Base-by-base conservation (phyloP, 2,888 invertebrate genomes). In the Andrena hattorfiana region DNA sequence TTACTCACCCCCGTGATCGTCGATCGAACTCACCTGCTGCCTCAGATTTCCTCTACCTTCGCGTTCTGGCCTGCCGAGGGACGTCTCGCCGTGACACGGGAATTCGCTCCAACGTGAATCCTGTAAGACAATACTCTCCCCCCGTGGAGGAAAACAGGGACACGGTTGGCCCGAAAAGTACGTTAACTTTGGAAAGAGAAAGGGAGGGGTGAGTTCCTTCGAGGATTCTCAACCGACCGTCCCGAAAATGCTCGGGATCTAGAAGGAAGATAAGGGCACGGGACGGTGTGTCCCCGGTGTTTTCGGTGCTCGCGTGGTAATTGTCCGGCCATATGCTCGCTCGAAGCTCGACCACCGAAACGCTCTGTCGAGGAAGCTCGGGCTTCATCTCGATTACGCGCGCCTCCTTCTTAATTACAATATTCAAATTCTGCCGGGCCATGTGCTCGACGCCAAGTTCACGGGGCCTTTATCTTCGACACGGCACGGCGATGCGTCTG, bases 381-480 rank as follows among this genome's bases (percentile, higher is more conserved):
- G 54, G 63, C 62, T 78, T 77, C 82, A 67, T 80, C 85, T 78
- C 88, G 83, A 88, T 88, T 84, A 84, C 69, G 82, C 90, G 85
- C 42, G 28, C 74, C 79, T 81, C 90, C 88, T 81, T 89, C 80
- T 90, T 91, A 93, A 93, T 93, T 93, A 93, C 89, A 91, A 93
- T 93, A 93, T 93, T 93, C 87, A 93, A 93, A 93, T 93, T 91
- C 81, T 54, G 48, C 51, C n/a, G 48, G 87, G 89, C 89, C 93
- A 93, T 92, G 91, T 93, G 93, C 87, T 83, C 74, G 77, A 35
- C 8, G 49, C 51, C 30, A 66, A 42, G 20, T 7, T 51, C 7
- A 26, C n/a, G 10, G 8, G 42, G 30, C 20, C 8, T 49, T 66
- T 51, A 64, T 64, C 79, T 42, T 42, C 42, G 42, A 16, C 42